Percentiles rank a stretch among this genome's conserved stretches.
These are phyloP conservation scores for Oligia strigilis DNA, from an alignment of 2,888 invertebrate species.

Conservation along the genomic window DNA sequence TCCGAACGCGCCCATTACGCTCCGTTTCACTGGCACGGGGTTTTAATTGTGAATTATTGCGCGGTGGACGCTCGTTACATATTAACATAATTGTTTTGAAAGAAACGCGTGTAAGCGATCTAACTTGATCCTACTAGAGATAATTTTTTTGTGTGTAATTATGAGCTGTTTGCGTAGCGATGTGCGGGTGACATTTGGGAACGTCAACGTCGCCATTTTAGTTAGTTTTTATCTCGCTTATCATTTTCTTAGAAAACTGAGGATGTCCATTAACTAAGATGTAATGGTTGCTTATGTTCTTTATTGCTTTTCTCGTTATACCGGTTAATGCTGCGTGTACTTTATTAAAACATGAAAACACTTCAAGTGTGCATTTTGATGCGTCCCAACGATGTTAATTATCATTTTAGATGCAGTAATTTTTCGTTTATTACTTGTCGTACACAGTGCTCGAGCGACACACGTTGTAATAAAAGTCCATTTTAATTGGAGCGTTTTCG, in stretches of 20 bases:
- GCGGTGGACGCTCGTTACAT: constrained; percentile 71
- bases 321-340: constrained; percentile 71
- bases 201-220: constrained; percentile 77
- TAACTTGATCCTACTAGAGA: constrained; percentile 86
- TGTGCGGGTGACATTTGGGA: constrained; percentile 78
- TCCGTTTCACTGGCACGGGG: constrained; percentile 71
- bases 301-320: constrained; percentile 75
- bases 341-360: constrained; percentile 70
- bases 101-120: constrained; percentile 84
- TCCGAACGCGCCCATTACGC: constrained; percentile 76
- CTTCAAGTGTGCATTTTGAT: constrained; percentile 76
- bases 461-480: constrained; percentile 79
- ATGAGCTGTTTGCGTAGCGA: constrained; percentile 87
- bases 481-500: constrained; percentile 83
- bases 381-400: constrained; percentile 81
- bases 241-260: constrained; percentile 70
- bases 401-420: constrained; percentile 79
- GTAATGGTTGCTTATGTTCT: constrained; percentile 76
- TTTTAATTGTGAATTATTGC: constrained; percentile 87
- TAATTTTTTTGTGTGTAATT: constrained; percentile 79
- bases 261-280: constrained; percentile 75
- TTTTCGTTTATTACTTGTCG: constrained; percentile 83
- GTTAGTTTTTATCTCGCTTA: constrained; percentile 76
- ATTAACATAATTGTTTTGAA: constrained; percentile 88
- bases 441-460: constrained; percentile 73